These are phyloP conservation scores for Dendronephthya gigantea DNA, from an alignment of 64 coral and sea anemone genomes.

Conservation along the genomic window DNA sequence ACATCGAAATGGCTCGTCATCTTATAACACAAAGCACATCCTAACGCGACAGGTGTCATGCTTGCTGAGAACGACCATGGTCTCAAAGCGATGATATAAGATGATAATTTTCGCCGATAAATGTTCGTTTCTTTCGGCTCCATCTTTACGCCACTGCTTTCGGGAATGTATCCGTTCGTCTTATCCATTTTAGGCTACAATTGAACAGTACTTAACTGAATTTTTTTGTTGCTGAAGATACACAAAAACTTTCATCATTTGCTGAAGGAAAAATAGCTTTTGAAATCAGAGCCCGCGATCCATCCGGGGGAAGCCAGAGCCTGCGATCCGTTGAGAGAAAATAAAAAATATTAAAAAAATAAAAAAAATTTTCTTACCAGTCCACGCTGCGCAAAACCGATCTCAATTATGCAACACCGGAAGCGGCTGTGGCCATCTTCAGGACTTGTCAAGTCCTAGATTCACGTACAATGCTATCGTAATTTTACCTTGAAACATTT, in stretches of 20 bases:
- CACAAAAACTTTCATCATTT: neutral
- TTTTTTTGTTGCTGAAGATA: neutral
- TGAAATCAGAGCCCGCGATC: too few species aligned
- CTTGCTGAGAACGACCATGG: conserved; percentile 96
- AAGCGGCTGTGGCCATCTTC: too few species aligned
- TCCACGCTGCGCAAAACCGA: too few species aligned
- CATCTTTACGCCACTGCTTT: neutral
- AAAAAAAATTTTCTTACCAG: too few species aligned
- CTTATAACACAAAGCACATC: conserved; percentile 76
- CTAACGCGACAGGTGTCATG: conserved; percentile 71
- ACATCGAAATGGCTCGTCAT: conserved; percentile 46
- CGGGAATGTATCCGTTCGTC: neutral
- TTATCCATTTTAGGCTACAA: neutral
- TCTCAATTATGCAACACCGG: too few species aligned
- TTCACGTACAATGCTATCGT: too few species aligned
- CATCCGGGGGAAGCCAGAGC: too few species aligned
- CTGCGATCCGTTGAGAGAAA: too few species aligned
- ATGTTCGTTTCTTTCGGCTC: conserved; percentile 16
- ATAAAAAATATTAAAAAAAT: too few species aligned
- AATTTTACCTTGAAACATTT: too few species aligned
- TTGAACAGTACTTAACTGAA: neutral
- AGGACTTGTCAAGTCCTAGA: too few species aligned
- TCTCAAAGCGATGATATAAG: conserved; percentile 71
- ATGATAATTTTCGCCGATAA: conserved; percentile 39
- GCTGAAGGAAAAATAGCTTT: too few species aligned